Base-by-base conservation (phyloP, 2,888 invertebrate genomes). In the Macrophya annulata region DNA sequence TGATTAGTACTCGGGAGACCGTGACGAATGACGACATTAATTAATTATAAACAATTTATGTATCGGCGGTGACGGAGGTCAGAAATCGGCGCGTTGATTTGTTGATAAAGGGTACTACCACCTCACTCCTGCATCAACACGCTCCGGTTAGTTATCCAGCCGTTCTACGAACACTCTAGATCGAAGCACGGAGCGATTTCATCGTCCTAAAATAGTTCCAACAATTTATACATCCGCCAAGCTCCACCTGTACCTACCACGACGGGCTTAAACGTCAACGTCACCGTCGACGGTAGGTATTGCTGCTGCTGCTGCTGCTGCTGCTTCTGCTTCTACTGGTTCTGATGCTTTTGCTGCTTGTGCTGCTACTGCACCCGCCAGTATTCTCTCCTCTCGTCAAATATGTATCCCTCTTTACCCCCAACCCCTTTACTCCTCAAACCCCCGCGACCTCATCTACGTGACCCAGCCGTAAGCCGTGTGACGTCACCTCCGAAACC, bases 151-250 rank as follows among this genome's bases (percentile, higher is more conserved):
- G 40, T 37, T 59, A 25, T 79, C 79, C 81, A 59, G 81, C 65
- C 40, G 62, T 21, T 83, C 68, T 68, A 12, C 68, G 83, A 83
- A 83, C 48, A 40, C 83, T 81, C 81, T 40, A 5, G 83, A 83
- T 83, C 83, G 83, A 83, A 71, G 83, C 31, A 71, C 65, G 68
- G 83, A 48, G 48, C 68, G 68, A 68, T 68, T 71, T 83, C 48
- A 31, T n/a, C 45, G 68, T 83, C 83, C 83, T 71, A 83, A 83
- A 68, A 83, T 83, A 83, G 83, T 90, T 90, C 87, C 89, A 90
- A 91, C 90, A 92, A 93, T 93, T 93, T 93, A 93, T 92, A 92
- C 92, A 92, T 92, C 93, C 68, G 83, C 83, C 83, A 48, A 83
- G 83, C 83, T 83, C 83, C 83, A 83, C 83, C 83, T 83, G 83